Evolutionary conservation across 2,888 invertebrate species (phyloP), one percentile per base, ranked within the genome.

Genomic region (Crocallis elinguaria): DNA sequence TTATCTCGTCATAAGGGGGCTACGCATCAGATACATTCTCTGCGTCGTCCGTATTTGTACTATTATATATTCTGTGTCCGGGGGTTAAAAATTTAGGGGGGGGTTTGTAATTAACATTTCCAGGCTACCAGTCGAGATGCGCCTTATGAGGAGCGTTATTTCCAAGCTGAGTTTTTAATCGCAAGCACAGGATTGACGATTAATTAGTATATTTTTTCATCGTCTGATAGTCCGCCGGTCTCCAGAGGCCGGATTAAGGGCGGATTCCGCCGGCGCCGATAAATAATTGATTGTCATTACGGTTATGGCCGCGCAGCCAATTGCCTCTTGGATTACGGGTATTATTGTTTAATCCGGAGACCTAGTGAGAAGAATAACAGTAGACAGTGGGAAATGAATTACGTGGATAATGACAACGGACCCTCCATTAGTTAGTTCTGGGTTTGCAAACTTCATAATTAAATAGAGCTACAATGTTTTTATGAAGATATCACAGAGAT

Each of bases 181-280:
- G 69, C 71, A 78, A 71, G 74, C 71, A 62, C 64, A 66, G 72
- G 75, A 73, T 73, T 68, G 64, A 71, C 70, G 69, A 79, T 77
- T 82, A 83, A 84, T 83, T 79, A 78, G 74, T 70, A 71, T 71
- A 77, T 69, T 81, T 82, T 83, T 81, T 81, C 79, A 78, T 75
- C 71, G 75, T 67, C 73, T 73, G 65, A 69, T 56, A 65, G 67
- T 46, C 61, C 56, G 66, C 49, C 63, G 62, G 54, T 62, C 64
- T 65, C 71, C 66, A 66, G 69, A 57, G 62, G 70, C 37, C 37
- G 53, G 75, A 77, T 82, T 79, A 76, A 66, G 62, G 64, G 60
- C 46, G 59, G 71, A 72, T 74, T 79, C 75, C 71, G 70, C 60
- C 72, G 75, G 66, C 76, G 73, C 70, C 73, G 67, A 72, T 77